Percentiles rank a stretch among this genome's conserved stretches.
Evolutionary conservation across 1,140 invertebrate species (phyloP).

Genomic region (Penaeus vannamei): DNA sequence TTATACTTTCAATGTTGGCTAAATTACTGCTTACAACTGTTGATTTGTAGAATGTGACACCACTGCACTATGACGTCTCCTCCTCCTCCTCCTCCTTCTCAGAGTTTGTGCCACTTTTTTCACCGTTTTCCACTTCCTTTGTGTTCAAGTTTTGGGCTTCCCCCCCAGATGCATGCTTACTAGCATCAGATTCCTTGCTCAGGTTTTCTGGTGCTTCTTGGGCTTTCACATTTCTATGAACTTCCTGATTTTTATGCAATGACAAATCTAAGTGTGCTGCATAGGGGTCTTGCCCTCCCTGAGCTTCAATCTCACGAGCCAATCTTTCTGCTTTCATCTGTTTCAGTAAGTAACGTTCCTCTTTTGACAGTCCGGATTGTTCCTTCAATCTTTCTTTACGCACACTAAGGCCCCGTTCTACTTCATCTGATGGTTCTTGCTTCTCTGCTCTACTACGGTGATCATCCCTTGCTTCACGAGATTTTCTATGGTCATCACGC

Average conservation of each 20-base stretch:
- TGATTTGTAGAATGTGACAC: conserved; percentile 35
- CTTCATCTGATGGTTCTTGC: conserved; percentile 12
- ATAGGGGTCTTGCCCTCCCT: conserved; percentile 40
- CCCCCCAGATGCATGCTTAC: conserved; percentile 17
- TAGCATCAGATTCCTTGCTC: conserved; percentile 45
- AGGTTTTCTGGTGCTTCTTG: conserved; percentile 55
- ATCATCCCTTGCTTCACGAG: conserved; percentile 1
- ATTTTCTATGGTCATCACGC: conserved; percentile 44
- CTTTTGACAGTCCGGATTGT: conserved; percentile 66
- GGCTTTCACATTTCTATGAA: conserved; percentile 8
- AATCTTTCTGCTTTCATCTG: conserved; percentile 67
- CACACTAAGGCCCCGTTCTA: conserved; percentile 33
- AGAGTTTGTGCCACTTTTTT: conserved; percentile 44
- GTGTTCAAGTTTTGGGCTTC: conserved; percentile 56
- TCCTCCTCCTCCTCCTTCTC: conserved; percentile 47
- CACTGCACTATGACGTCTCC: conserved; percentile 54
- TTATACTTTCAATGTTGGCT: conserved; percentile 50
- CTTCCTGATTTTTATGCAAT: neutral
- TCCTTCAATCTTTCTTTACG: conserved; percentile 62
- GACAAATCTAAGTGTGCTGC: conserved; percentile 38
- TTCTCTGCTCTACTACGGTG: conserved; percentile 27
- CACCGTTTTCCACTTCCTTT: conserved; percentile 59
- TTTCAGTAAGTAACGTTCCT: conserved; percentile 67
- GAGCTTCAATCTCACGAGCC: conserved; percentile 57
- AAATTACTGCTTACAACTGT: conserved; percentile 28